A percentile compares a stretch with the other conserved stretches of the same genome.
These are phyloP conservation scores for Galerucella pusilla DNA, from an alignment of 2,888 invertebrate species.

Conservation along the genomic window DNA sequence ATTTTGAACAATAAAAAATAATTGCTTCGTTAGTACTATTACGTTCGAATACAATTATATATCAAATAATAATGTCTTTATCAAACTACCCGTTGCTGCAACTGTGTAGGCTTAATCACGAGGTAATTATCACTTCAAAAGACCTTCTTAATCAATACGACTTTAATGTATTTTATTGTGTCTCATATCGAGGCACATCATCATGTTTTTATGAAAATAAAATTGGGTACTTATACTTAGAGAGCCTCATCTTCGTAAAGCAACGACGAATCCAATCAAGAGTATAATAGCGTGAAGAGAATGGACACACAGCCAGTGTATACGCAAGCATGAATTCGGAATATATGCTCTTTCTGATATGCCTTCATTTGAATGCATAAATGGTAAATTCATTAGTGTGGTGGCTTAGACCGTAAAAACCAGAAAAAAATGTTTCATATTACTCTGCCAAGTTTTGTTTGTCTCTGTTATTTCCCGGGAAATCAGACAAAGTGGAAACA, in stretches of 20 bases:
- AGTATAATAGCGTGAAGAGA: conserved; percentile 12
- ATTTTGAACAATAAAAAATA: not conserved
- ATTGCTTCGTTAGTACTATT: not conserved
- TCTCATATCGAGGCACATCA: conserved; percentile 7
- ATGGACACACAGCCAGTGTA: conserved; percentile 11
- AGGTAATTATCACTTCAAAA: not conserved
- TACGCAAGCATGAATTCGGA: conserved; percentile 7
- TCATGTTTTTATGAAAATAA: conserved; percentile 17
- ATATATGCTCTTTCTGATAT: conserved; percentile 3
- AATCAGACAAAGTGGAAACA: no score
- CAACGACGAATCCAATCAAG: conserved; percentile 18
- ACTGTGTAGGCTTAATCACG: not conserved
- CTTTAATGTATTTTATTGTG: conserved; percentile 19
- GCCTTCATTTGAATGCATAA: conserved; percentile 5
- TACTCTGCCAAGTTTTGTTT: no score
- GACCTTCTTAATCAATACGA: not conserved
- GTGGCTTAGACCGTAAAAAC: not conserved
- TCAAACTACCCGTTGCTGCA: not conserved
- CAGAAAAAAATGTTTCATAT: no score
- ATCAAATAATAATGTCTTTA: not conserved
- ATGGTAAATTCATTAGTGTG: not conserved
- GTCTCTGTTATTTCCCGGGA: not conserved
- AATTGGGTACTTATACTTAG: conserved; percentile 4
- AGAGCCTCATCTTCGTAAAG: conserved; percentile 1
- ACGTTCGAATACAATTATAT: not conserved